phyloP scores from a whole-genome alignment of 2,797 vertebrate species.

The Gymnoscopelus microlampas region DNA sequence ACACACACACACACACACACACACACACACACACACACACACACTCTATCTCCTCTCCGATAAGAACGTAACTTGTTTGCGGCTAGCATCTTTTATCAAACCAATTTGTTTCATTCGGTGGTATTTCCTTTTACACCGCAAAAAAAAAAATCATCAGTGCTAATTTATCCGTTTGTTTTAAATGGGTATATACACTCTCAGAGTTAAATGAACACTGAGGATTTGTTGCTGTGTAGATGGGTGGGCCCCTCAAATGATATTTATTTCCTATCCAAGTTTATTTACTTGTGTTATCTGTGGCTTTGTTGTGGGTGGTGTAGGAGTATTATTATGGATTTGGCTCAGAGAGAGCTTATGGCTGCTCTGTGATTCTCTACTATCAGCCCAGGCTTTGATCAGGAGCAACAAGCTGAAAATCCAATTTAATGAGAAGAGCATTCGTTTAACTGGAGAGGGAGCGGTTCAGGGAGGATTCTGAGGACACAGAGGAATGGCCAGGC shows the following conservation, averaged over 20 bases:
- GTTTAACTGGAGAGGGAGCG: slow-evolving; percentile 32
- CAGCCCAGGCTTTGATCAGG: slow-evolving; percentile 75
- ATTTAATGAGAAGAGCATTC: slow-evolving; percentile 69
- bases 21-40: too few species aligned
- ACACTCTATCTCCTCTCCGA: too few species aligned
- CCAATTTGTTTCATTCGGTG: slow-evolving; percentile 60
- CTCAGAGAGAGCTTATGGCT: slow-evolving; percentile 56
- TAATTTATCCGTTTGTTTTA: not conserved
- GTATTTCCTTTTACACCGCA: not conserved
- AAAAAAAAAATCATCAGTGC: too few species aligned
- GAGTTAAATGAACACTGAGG: too few species aligned
- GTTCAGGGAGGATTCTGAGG: slow-evolving; percentile 36
- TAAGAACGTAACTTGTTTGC: too few species aligned
- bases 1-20: too few species aligned
- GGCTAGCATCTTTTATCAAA: slow-evolving; percentile 58
- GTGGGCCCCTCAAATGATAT: slow-evolving; percentile 50
- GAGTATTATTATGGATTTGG: slow-evolving; percentile 68
- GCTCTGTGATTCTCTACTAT: slow-evolving; percentile 68
- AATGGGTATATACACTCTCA: not conserved
- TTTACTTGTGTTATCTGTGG: slow-evolving; percentile 56
- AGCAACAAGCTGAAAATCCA: slow-evolving; percentile 70
- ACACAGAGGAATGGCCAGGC: not conserved
- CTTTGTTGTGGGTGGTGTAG: slow-evolving; percentile 66
- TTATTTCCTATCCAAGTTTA: slow-evolving; percentile 59
- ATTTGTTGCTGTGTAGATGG: slow-evolving; percentile 27